These are phyloP conservation scores for Chrysocyon brachyurus DNA, from an alignment of 2,797 vertebrate species.

Conservation along the genomic window DNA sequence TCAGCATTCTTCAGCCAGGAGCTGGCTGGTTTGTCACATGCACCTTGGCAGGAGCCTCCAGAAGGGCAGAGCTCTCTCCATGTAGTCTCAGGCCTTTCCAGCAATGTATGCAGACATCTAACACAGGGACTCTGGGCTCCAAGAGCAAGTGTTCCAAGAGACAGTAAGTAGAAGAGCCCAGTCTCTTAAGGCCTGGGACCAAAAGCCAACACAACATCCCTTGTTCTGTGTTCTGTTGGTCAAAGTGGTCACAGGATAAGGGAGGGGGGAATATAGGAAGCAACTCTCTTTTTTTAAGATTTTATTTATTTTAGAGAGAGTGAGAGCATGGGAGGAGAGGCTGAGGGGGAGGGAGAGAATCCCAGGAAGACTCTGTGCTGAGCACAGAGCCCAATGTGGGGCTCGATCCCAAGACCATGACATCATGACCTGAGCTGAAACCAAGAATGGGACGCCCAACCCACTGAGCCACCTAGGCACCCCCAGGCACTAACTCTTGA, in stretches of 20 bases:
- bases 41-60: neutral
- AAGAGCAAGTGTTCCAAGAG: neutral
- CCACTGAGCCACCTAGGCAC: neutral
- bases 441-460: neutral
- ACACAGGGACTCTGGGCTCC: neutral
- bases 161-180: neutral
- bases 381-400: neutral
- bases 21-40: neutral
- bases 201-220: neutral
- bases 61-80: neutral
- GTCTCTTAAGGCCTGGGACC: neutral
- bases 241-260: neutral
- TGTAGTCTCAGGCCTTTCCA: neutral
- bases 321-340: neutral
- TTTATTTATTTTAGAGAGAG: neutral
- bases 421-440: neutral
- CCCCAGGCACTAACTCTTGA: neutral
- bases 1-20: neutral
- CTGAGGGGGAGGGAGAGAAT: neutral
- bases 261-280: neutral
- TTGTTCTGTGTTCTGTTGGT: neutral
- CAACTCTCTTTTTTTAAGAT: neutral
- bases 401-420: fast-evolving
- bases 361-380: neutral
- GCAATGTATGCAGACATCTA: neutral